Evolutionary conservation across 2,888 invertebrate genomes (phyloP), one percentile per base, ranked within the genome.

Genomic region (Sinhomidia bicolor): DNA sequence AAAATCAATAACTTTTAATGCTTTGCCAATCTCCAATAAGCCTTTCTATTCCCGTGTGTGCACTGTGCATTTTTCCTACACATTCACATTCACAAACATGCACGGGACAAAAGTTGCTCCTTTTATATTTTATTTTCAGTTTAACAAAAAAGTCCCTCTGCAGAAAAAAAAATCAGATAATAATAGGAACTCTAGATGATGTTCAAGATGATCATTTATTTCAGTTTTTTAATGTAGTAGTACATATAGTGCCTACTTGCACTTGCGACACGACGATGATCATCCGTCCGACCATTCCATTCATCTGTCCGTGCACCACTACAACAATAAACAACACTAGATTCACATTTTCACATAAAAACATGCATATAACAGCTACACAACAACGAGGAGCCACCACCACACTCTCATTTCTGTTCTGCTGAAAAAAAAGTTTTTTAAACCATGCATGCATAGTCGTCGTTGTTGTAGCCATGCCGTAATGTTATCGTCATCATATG

Each of bases 301-400:
- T 87, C 87, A 82, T 82, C 51, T 80, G 87, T 81, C 81, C 81
- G 80, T 87, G 81, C 74, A 87, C 62, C 41, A 87, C 74, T 57
- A 87, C 81, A 87, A 82, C 87, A 82, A 87, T 87, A 82, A 87
- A 76, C 87, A 87, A 81, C 76, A 86, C 71, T 14, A 87, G 85
- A 87, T n/a, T n/a, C n/a, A n/a, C n/a, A n/a, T n/a, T n/a, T 76
- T 81, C 87, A 41, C 87, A 87, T 76, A 74, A 87, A 79, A 87
- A 81, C 74, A 87, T 76, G 81, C 65, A 80, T 62, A 84, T n/a
- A n/a, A n/a, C n/a, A n/a, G n/a, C n/a, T n/a, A n/a, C n/a, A 51
- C 17, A 17, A 47, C n/a, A 54, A 78, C 51, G 26, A 51, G 76
- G 76, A 76, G 76, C 41, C 60, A 36, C 68, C 51, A 51, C 68